Conservation (phyloP, 2,888 invertebrate genomes). For the Tiphia femorata region DNA sequence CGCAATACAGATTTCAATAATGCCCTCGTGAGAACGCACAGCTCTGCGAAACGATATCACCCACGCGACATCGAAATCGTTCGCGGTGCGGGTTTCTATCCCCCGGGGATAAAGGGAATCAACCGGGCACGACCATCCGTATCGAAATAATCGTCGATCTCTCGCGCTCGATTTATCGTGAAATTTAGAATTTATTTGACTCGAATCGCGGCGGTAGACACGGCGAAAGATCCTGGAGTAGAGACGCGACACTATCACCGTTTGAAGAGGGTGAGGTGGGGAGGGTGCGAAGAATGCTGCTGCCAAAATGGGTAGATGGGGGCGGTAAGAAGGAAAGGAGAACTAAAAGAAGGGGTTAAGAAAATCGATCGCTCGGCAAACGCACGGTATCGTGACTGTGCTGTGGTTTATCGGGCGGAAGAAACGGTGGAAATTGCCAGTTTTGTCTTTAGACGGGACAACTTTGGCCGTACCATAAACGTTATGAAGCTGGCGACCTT, state of each 20-base stretch:
- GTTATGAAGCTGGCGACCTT: not conserved
- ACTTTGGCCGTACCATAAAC: constrained; percentile 4
- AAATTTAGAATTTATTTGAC: constrained; percentile 26
- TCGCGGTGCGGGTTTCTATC: not conserved
- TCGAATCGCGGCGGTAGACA: constrained; percentile 13
- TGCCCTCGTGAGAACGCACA: too few relatives aligned
- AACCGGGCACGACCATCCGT: not conserved
- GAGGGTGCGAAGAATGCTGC: not conserved
- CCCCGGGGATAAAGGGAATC: constrained; percentile 7
- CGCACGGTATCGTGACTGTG: constrained; percentile 14
- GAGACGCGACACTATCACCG: too few relatives aligned
- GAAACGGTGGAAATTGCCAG: constrained; percentile 24
- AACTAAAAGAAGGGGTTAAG: constrained; percentile 21
- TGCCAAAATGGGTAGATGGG: too few relatives aligned
- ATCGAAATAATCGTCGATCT: constrained; percentile 24
- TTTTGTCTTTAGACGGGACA: constrained; percentile 25
- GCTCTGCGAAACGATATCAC: too few relatives aligned
- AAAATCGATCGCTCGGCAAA: constrained; percentile 28
- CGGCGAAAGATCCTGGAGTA: not conserved
- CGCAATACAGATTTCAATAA: too few relatives aligned
- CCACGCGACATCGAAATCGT: too few relatives aligned
- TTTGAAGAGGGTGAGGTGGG: too few relatives aligned
- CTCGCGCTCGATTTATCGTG: constrained; percentile 26
- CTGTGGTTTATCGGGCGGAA: constrained; percentile 21
- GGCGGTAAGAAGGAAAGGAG: constrained; percentile 6